phyloP scores from a whole-genome alignment of 2,888 invertebrate genomes.

The Crioceris asparagi region DNA sequence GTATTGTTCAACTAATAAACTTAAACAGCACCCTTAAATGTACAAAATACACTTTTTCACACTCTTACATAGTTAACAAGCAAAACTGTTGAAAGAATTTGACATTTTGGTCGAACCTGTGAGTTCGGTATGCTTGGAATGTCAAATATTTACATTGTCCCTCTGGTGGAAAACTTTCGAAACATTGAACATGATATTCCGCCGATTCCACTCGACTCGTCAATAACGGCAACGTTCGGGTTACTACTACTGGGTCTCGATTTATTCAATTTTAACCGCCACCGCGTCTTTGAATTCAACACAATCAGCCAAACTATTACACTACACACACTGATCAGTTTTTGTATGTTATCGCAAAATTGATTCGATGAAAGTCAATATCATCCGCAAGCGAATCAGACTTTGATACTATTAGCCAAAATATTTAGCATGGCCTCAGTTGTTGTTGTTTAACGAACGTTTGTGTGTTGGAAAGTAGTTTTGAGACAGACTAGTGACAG shows the following conservation, averaged over 20 bases:
- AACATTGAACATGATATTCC: constrained; percentile 22
- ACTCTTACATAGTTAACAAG: constrained; percentile 33
- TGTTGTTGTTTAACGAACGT: constrained; percentile 14
- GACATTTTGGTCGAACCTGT: constrained; percentile 64
- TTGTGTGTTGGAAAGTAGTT: constrained; percentile 22
- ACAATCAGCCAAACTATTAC: no score
- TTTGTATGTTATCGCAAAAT: no score
- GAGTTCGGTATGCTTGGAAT: constrained; percentile 54
- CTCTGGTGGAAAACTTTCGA: constrained; percentile 46
- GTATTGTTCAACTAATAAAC: no score
- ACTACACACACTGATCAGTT: no score
- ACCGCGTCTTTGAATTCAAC: background rate
- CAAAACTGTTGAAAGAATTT: constrained; percentile 45
- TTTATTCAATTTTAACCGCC: background rate
- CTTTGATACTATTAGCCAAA: constrained; percentile 23
- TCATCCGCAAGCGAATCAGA: constrained; percentile 15
- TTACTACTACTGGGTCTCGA: no score
- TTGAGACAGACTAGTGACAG: constrained; percentile 14
- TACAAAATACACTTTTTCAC: constrained; percentile 9
- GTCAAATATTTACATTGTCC: constrained; percentile 57
- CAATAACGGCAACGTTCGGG: background rate
- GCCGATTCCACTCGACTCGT: constrained; percentile 2
- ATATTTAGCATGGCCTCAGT: constrained; percentile 27
- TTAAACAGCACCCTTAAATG: background rate
- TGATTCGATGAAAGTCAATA: background rate